Evolutionary conservation across 2,113 vertebrate genomes (phyloP), one percentile per base, ranked within the genome.

Genomic region (Oncorhynchus keta): DNA sequence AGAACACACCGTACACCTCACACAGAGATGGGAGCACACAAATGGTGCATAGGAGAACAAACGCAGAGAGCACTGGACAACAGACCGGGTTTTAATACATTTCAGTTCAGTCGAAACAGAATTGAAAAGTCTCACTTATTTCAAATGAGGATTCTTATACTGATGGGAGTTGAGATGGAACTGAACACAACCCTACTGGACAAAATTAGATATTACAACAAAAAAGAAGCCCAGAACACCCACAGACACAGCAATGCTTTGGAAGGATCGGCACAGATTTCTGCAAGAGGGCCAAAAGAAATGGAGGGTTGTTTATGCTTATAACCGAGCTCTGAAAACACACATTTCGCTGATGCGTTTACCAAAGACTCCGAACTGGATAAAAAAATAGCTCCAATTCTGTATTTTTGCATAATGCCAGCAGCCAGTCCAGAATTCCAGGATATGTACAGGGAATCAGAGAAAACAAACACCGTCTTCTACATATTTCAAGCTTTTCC

Each of bases 401-500:
- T 85, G 83, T 79, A 11, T 73, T 89, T 91, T 89, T 87, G 89
- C 68, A 74, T 83, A 88, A 90, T 75, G 86, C 88, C 86, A 87
- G 83, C 74, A 85, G 78, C 85, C 39, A 75, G 81, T 80, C 84
- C 84, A 79, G 85, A 88, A 83, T 83, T 85, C 84, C 86, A 81
- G 81, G 87, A 89, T 92, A 84, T 80, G 79, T 81, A 81, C 77
- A 75, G 84, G 80, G 86, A 89, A 84, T 83, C 79, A 81, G 85
- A 84, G 77, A 89, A 91, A 92, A 87, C 88, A 91, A 92, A 92
- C 84, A 87, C 77, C 79, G 86, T 88, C 82, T 80, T 87, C 89
- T 78, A 83, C 81, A 86, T 89, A 85, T 49, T 85, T 91, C 85
- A 92, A 89, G 87, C 64, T 67, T 90, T 90, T 90, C 84, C 84